These are phyloP conservation scores for Indicator indicator DNA, from an alignment of 2,113 vertebrate species.

Conservation along the genomic window DNA sequence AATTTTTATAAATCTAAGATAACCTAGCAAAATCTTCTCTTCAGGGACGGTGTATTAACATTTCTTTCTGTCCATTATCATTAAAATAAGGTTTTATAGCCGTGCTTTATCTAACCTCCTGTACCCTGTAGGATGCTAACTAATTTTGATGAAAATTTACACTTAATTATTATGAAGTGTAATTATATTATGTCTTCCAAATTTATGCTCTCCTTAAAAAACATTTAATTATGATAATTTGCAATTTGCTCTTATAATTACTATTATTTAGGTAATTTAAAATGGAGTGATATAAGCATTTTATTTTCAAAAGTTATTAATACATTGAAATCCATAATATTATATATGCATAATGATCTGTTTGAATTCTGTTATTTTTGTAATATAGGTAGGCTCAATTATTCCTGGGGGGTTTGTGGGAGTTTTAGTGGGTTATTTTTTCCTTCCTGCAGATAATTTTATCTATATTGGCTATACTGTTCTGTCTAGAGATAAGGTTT, in stretches of 20 bases:
- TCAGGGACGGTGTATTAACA: not conserved
- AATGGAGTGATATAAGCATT: not conserved
- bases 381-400: not conserved
- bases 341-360: not conserved
- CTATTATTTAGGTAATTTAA: not conserved
- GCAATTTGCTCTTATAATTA: not conserved
- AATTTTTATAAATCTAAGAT: not conserved
- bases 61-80: not conserved
- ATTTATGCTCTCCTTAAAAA: not conserved
- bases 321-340: not conserved
- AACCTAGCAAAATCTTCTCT: not conserved
- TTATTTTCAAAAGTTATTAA: not conserved
- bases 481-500: not conserved
- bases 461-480: not conserved
- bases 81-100: not conserved
- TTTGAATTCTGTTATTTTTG: not conserved
- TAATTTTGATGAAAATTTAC: slow-evolving; percentile 11
- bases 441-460: not conserved
- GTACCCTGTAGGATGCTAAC: not conserved
- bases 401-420: not conserved
- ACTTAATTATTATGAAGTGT: not conserved
- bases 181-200: not conserved
- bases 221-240: not conserved
- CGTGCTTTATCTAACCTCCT: not conserved
- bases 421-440: fast-evolving